Conservation (phyloP, 2,888 invertebrate genomes). For the Ectemnius cavifrons region DNA sequence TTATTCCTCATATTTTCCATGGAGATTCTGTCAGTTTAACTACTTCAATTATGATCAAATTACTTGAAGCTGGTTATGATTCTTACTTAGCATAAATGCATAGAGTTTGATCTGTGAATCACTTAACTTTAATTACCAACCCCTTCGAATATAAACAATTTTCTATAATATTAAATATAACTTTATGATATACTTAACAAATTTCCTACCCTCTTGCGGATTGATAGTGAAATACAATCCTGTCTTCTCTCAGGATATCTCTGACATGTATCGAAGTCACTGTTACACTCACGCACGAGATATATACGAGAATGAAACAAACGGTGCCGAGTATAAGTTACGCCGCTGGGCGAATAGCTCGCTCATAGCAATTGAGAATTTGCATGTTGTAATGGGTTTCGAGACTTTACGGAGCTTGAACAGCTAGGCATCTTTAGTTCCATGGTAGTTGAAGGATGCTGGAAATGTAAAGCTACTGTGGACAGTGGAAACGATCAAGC, state of each 20-base stretch:
- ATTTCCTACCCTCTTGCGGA: no score
- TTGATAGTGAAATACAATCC: no score
- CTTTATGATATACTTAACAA: no score
- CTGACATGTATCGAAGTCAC: not conserved
- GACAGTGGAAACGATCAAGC: not conserved
- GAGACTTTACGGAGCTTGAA: conserved; percentile 1
- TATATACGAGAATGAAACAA: not conserved
- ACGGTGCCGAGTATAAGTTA: not conserved
- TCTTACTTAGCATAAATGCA: no score
- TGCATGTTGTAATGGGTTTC: conserved; percentile 6
- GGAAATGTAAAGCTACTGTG: not conserved
- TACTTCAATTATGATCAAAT: no score
- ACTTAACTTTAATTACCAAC: no score
- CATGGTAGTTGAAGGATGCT: not conserved
- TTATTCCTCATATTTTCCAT: not conserved
- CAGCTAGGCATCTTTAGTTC: not conserved
- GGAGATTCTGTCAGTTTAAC: no score
- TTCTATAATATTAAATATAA: no score
- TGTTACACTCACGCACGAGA: not conserved
- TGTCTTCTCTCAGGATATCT: not conserved
- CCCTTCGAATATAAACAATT: no score
- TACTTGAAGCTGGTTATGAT: no score
- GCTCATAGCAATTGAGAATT: not conserved
- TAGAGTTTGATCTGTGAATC: no score
- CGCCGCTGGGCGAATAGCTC: not conserved